Conservation (phyloP, 2,888 invertebrate species). For the Diarsia rubi region DNA sequence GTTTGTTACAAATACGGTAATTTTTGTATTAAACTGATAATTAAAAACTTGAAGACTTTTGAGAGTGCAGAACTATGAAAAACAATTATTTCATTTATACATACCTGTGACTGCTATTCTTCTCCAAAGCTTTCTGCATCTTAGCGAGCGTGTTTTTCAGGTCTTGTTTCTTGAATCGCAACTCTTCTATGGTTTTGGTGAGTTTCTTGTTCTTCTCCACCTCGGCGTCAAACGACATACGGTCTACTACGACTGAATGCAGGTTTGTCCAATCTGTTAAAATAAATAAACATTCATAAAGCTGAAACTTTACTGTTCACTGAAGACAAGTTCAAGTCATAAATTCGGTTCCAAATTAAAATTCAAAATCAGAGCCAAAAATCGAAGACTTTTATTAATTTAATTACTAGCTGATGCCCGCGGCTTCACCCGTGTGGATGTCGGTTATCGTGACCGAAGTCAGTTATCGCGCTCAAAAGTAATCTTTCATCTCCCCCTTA, state of each 20-base stretch:
- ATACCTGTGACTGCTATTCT: conserved; percentile 56
- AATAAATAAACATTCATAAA: not conserved
- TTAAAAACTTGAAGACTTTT: no score
- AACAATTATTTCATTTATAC: not conserved
- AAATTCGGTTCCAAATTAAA: no score
- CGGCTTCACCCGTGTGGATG: no score
- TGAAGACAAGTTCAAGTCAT: not conserved
- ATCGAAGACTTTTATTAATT: no score
- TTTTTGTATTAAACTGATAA: no score
- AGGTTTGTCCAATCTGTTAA: conserved; percentile 85
- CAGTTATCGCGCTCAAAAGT: no score
- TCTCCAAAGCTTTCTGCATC: conserved; percentile 82
- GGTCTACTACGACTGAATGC: conserved; percentile 86
- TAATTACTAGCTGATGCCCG: no score
- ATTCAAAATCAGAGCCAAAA: no score
- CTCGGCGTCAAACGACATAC: conserved; percentile 87
- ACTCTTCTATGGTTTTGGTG: conserved; percentile 82
- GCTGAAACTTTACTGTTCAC: not conserved
- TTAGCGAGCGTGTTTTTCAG: conserved; percentile 78
- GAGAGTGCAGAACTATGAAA: not conserved
- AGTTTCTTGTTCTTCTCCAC: conserved; percentile 87
- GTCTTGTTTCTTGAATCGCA: conserved; percentile 89
- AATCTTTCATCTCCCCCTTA: no score
- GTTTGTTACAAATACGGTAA: no score
- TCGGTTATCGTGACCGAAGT: no score